Evolutionary conservation across 1,140 invertebrate genomes (phyloP).

Genomic region (Papilio glaucus): DNA sequence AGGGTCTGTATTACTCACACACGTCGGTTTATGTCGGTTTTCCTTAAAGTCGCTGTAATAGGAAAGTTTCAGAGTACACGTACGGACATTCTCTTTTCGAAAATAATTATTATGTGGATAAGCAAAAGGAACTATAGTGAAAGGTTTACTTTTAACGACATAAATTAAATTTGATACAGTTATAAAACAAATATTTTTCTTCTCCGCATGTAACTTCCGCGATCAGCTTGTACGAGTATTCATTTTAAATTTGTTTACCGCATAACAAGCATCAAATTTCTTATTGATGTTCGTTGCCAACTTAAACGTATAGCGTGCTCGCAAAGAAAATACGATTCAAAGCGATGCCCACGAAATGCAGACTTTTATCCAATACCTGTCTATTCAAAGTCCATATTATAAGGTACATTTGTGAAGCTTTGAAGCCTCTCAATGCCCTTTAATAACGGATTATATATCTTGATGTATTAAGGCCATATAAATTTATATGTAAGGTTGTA

Average conservation of each 20-base stretch:
- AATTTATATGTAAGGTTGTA: neutral
- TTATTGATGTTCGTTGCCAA: conserved; percentile 24
- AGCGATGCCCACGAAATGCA: neutral
- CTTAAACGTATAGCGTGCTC: conserved; percentile 14
- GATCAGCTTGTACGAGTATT: neutral
- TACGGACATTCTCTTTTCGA: no score
- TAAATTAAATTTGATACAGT: no score
- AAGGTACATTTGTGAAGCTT: conserved; percentile 4
- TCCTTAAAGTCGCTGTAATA: no score
- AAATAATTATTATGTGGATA: no score
- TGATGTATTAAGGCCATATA: neutral
- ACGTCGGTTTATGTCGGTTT: no score
- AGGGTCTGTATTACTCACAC: no score
- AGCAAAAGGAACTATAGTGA: no score
- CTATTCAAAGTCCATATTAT: neutral
- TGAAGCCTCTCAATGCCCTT: neutral
- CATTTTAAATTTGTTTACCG: conserved; percentile 8
- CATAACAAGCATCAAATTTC: neutral
- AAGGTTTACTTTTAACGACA: no score
- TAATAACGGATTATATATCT: neutral
- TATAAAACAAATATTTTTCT: neutral
- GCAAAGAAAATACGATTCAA: conserved; percentile 15
- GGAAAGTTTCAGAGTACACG: no score
- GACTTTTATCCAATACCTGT: neutral
- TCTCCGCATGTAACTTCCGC: neutral